A percentile compares a stretch with the other conserved stretches of the same genome.
Evolutionary conservation across 2,113 vertebrate genomes (phyloP).

Genomic region (Cyphomyrus plagiostoma): DNA sequence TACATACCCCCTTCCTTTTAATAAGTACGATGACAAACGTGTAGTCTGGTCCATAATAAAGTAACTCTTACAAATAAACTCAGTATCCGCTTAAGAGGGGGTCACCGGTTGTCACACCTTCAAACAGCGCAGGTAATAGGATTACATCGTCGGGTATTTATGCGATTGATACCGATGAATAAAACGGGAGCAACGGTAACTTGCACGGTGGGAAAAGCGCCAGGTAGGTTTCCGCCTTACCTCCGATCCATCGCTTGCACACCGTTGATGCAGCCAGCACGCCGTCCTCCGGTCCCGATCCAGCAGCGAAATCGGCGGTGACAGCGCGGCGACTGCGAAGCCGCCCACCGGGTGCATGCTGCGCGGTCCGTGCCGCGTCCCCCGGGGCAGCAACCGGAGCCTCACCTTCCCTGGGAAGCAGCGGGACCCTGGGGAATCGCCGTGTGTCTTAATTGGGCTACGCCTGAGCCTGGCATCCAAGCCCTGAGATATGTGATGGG

Average conservation of each 20-base stretch:
- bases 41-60: neutral
- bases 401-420: neutral
- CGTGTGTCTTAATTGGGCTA: neutral
- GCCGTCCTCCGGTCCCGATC: neutral
- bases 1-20: neutral
- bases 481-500: neutral
- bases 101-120: neutral
- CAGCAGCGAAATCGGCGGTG: neutral
- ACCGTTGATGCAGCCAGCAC: conserved; percentile 1
- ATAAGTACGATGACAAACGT: neutral
- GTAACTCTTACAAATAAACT: neutral
- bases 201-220: neutral
- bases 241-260: conserved; percentile 16
- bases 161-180: neutral
- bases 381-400: neutral
- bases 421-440: neutral
- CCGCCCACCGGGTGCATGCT: conserved; percentile 9
- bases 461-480: neutral
- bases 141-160: neutral
- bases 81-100: neutral
- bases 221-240: neutral
- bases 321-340: neutral
- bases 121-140: neutral
- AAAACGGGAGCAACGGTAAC: neutral
- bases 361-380: neutral